Evolutionary conservation across 2,797 vertebrate species (phyloP), one percentile per base, ranked within the genome.

Genomic region (Premnoplex brunnescens): DNA sequence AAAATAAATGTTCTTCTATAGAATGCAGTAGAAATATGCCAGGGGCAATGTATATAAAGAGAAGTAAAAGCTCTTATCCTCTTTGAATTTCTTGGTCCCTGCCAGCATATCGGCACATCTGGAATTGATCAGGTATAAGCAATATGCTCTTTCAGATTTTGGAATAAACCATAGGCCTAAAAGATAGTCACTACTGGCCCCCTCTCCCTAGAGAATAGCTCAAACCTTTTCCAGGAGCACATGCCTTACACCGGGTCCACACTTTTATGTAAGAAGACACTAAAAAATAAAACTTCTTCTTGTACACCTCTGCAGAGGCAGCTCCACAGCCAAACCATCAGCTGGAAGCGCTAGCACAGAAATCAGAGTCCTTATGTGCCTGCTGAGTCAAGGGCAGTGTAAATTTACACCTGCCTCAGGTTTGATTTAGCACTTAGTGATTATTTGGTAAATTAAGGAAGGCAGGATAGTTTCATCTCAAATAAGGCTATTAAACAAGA

Each of bases 371-470:
- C 48, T 83, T 91, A 83, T 68, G 30, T 91, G 28, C 41, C 64
- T 66, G 14, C 32, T 63, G 22, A 51, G 55, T 68, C 34, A 73
- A 21, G 6, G 24, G 19, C n/a, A 48, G 17, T 39, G 49, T 76
- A 73, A 91, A 89, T 73, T 83, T 80, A 77, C 49, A 92, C 64
- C 72, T 94, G 87, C 19, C 23, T 88, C 37, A 36, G 39, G 21
- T 83, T 91, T 77, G 78, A 69, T 76, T 89, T 85, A 76, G 14
- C 43, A 86, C 49, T 84, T 86, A 85, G 59, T 28, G 82, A 87
- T 85, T 85, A 83, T n/a, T 37, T 77, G 20, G 56, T 72, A 91
- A 80, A 85, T 64, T 64, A 72, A 77, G 49, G 36, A 86, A 77
- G 34, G n/a, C 7, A 10, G 49, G 16, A 80, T 30, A 58, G 27